Percentiles rank a stretch among this genome's conserved stretches.
Evolutionary conservation across 2,888 invertebrate genomes (phyloP).

Genomic region (Elaeidobius kamerunicus): DNA sequence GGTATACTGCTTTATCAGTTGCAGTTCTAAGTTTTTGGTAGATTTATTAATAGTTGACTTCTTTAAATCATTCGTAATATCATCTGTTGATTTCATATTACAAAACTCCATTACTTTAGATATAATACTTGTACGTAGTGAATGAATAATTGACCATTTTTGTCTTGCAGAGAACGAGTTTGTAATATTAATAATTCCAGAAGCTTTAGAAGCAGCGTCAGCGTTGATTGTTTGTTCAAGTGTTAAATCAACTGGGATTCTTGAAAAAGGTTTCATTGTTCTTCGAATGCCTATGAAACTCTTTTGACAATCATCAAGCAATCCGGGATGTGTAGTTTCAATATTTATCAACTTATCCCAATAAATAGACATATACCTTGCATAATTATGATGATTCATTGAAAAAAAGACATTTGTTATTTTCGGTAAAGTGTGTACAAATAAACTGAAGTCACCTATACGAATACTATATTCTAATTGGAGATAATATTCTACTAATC

Average conservation of each 20-base stretch:
- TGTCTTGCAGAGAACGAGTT: constrained; percentile 34
- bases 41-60: constrained; percentile 28
- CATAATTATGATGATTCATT: constrained; percentile 32
- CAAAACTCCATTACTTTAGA: constrained; percentile 8
- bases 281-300: constrained; percentile 25
- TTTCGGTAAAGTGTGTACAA: constrained; percentile 28
- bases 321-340: constrained; percentile 28
- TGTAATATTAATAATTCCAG: constrained; percentile 34
- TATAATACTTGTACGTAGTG: constrained; percentile 32
- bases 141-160: constrained; percentile 33
- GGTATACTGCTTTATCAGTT: constrained; percentile 32
- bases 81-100: constrained; percentile 29
- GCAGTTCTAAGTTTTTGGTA: constrained; percentile 29
- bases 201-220: constrained; percentile 29
- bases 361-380: constrained; percentile 30
- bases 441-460: constrained; percentile 34
- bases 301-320: constrained; percentile 19
- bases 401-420: constrained; percentile 28
- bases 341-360: constrained; percentile 28
- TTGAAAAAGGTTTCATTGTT: constrained; percentile 32
- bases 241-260: too few relatives aligned
- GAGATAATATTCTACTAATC: constrained; percentile 1
- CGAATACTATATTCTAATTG: constrained; percentile 34
- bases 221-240: constrained; percentile 32
- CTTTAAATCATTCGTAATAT: constrained; percentile 33